A percentile compares a stretch with the other conserved stretches of the same genome.
Conservation (phyloP, 2,113 vertebrate species). For the Pelobates fuscus region DNA sequence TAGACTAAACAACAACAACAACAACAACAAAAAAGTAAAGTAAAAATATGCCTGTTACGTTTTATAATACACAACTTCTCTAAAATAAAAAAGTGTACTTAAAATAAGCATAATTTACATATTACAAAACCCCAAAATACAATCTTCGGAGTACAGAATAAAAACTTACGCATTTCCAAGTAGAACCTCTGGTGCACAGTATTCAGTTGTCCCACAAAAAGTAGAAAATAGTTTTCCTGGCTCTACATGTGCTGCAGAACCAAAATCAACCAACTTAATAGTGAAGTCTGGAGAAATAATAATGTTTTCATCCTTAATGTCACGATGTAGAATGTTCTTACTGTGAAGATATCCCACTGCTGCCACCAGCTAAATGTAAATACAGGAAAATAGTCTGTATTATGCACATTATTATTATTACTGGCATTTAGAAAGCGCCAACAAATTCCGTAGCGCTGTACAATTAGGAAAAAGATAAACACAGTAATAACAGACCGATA, state of each 20-base stretch:
- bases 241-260: slow-evolving; percentile 84
- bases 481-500: too few relatives aligned
- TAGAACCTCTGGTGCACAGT: slow-evolving; percentile 93
- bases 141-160: not conserved
- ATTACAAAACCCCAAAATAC: not conserved
- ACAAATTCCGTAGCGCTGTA: too few relatives aligned
- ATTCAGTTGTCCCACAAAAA: slow-evolving; percentile 92
- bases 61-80: too few relatives aligned
- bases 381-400: not conserved
- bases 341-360: slow-evolving; percentile 83
- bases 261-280: slow-evolving; percentile 89
- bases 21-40: too few relatives aligned
- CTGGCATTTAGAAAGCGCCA: too few relatives aligned
- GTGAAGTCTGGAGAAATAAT: slow-evolving; percentile 88
- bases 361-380: slow-evolving; percentile 76
- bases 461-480: too few relatives aligned
- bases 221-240: slow-evolving; percentile 80
- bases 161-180: slow-evolving; percentile 82
- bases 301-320: slow-evolving; percentile 95
- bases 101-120: too few relatives aligned
- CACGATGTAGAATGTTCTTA: slow-evolving; percentile 81
- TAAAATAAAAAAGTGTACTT: not conserved
- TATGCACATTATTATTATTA: not conserved
- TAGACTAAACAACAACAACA: too few relatives aligned
- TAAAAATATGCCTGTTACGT: too few relatives aligned